Conservation (phyloP, 2,888 invertebrate species). For the Nebria salina region DNA sequence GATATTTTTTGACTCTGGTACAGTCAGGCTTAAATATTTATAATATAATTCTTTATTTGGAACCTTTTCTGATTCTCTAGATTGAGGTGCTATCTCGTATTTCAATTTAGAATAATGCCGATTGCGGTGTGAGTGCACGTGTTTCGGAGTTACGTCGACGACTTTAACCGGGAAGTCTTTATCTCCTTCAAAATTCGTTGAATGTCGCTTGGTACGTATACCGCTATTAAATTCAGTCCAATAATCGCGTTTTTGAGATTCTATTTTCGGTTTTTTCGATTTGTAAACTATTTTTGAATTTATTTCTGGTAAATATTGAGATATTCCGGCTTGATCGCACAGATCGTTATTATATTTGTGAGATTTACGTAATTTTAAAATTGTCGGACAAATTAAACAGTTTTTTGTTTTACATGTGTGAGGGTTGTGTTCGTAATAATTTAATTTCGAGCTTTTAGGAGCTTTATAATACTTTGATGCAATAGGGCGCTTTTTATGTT, state of each 20-base stretch:
- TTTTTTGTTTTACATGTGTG: not conserved
- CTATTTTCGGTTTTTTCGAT: too few species aligned
- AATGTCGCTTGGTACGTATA: not conserved
- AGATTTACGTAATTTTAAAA: not conserved
- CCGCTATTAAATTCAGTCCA: not conserved
- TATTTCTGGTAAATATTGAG: conserved; percentile 16
- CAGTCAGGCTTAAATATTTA: conserved; percentile 4
- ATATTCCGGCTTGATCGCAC: not conserved
- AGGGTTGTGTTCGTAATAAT: not conserved
- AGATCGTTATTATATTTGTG: not conserved
- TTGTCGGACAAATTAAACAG: not conserved
- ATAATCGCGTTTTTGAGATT: too few species aligned
- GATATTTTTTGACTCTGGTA: not conserved
- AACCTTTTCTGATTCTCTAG: not conserved
- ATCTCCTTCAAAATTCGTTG: not conserved
- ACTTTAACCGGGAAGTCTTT: conserved; percentile 8
- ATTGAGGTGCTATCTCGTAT: not conserved
- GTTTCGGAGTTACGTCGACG: not conserved
- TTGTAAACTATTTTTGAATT: not conserved
- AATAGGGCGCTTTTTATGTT: too few species aligned
- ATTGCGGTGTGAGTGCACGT: not conserved
- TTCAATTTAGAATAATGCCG: not conserved
- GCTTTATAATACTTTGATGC: too few species aligned
- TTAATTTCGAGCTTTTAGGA: too few species aligned
- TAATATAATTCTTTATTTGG: conserved; percentile 5